Evolutionary conservation across 2,888 invertebrate species (phyloP), one percentile per base, ranked within the genome.

Genomic region (Patella pellucida): DNA sequence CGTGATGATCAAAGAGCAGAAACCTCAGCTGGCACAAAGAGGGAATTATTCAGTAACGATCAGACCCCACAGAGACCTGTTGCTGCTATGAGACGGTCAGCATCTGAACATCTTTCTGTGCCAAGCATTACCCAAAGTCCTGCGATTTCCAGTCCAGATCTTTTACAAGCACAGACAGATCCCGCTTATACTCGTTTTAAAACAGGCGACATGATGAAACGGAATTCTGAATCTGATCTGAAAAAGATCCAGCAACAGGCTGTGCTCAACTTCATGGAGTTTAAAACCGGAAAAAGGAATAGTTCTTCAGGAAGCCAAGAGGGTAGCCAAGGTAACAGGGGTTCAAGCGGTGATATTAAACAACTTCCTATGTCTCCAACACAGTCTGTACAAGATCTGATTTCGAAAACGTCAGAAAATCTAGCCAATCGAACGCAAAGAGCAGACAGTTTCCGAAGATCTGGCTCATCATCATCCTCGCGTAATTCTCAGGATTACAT

Each of bases 221-320:
- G 62, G 5, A 69, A 52, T 52, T 94, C 95, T 93, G 91, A 92
- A 83, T 85, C 95, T 12, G 94, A 95, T 0, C 90, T 96, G 52
- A 96, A 95, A 90, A 95, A 95, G 16, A 94, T 95, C 78, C 96
- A 96, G 87, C 95, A 96, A 91, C 95, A 95, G 89, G 96, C 96
- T 0, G 92, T 96, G 11, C 92, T 95, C 77, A 95, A 95, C 1
- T 96, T 95, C 87, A 95, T 95, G 89, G 95, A 96, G 87, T 92
- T 95, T 70, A 95, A 95, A 71, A 87, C 85, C 11, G 84, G 83
- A n/a, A 81, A 78, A 23, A 51, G 62, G 15, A 70, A 54, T 1
- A n/a, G 54, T n/a, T 72, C 70, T 1, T 67, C 75, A 41, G 71
- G 69, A 19, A 73, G 71, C 19, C 68, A 23, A 75, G 62, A 69